Evolutionary conservation across 2,888 invertebrate species (phyloP).

Genomic region (Cephus spinipes): DNA sequence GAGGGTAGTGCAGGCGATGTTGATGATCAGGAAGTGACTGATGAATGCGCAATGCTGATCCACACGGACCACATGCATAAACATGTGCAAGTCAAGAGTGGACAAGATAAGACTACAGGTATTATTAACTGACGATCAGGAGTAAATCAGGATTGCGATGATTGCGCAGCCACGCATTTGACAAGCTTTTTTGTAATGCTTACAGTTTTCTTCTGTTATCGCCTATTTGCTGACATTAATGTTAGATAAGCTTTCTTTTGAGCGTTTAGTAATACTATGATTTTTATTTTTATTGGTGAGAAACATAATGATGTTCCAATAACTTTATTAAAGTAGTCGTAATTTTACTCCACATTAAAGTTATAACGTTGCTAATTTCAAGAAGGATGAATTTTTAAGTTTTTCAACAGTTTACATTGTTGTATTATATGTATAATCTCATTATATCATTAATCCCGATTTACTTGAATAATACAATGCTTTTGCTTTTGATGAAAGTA

Average conservation of each 20-base stretch:
- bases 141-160: neutral
- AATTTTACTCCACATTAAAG: neutral
- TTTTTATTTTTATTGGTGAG: neutral
- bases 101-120: conserved; percentile 57
- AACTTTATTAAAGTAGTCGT: too few relatives aligned
- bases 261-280: neutral
- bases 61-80: conserved; percentile 67
- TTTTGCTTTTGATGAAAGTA: neutral
- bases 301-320: too few relatives aligned
- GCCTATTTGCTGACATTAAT: neutral
- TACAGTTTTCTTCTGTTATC: neutral
- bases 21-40: conserved; percentile 75
- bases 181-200: neutral
- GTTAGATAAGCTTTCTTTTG: neutral
- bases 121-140: conserved; percentile 33
- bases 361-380: neutral
- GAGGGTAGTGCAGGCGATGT: conserved; percentile 71
- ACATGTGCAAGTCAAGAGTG: conserved; percentile 53
- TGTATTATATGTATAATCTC: neutral
- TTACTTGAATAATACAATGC: neutral
- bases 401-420: neutral
- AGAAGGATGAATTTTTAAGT: neutral
- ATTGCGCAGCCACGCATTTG: neutral
- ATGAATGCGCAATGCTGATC: conserved; percentile 79
- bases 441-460: neutral